Evolutionary conservation across 1,140 invertebrate species (phyloP), one percentile per base, ranked within the genome.

Genomic region (Eumeta japonica): DNA sequence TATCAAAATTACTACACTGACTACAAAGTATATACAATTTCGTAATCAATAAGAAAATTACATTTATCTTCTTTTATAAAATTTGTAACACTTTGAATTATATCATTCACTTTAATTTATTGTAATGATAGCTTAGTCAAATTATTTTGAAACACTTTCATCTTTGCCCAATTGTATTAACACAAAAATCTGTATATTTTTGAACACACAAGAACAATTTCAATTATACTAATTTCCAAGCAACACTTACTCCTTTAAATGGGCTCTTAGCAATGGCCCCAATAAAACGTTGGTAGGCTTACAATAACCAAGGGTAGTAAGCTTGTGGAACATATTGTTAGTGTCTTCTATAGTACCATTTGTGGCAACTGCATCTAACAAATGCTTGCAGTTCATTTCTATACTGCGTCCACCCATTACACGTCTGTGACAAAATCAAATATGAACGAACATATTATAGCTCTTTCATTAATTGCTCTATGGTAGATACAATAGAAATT

Each of bases 271-370:
- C 2, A 83, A 32, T 0, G 80, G 76, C 3, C 76, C 76, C 1
- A 83, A 56, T 13, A 81, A 39, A 1, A 61, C 44, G 49, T 77
- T 80, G 10, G 43, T 54, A 3, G 66, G 45, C 20, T 62, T 46
- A 43, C 80, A 82, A 47, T 78, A 81, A 0, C 68, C 54, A 24
- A 67, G 52, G 12, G 59, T 12, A 1, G 58, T 38, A 0, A 83
- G 61, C 24, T 77, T 35, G 3, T 76, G 36, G 17, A 81, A 67
- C 56, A 81, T 73, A 10, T 56, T 48, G 11, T 55, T 43, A 1
- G 71, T 59, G 5, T 77, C 43, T 3, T 50, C 39, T 1, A 44
- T 34, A 18, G 56, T 40, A 16, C 60, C 52, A 24, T 61, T 58
- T 2, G 57, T 47, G 1, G 75, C 60, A 1, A 71, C 44, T 11